Conservation (phyloP, 2,797 vertebrate species). For the Lemur catta region DNA sequence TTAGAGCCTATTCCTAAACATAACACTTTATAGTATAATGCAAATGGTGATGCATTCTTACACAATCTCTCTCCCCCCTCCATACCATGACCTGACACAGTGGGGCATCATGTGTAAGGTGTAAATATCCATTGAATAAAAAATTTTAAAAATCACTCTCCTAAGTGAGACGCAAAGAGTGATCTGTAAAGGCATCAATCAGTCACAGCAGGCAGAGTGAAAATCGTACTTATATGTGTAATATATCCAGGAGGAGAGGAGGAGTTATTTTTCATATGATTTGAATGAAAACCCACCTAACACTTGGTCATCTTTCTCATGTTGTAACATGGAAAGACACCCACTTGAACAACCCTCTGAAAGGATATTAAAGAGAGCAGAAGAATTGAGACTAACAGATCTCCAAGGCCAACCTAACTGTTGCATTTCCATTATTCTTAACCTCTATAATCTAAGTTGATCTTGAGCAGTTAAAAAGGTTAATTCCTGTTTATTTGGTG, state of each 20-base stretch:
- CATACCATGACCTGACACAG: not conserved
- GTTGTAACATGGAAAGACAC: not conserved
- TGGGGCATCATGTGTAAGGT: not conserved
- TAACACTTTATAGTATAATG: conserved; percentile 64
- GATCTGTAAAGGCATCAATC: not conserved
- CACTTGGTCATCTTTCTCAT: conserved; percentile 1
- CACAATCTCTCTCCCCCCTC: not conserved
- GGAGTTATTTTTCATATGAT: not conserved
- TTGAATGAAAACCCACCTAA: not conserved
- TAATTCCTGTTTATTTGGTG: not conserved
- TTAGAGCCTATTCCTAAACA: conserved; percentile 63
- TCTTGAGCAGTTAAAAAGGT: not conserved
- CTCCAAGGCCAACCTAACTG: not conserved
- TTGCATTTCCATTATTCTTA: not conserved
- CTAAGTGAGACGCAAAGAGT: not conserved
- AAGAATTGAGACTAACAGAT: not conserved
- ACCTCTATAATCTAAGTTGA: not conserved
- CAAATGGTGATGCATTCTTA: conserved; percentile 54
- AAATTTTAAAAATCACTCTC: not conserved
- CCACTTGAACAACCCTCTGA: not conserved
- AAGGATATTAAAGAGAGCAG: not conserved
- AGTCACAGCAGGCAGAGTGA: not conserved
- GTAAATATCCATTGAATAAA: not conserved
- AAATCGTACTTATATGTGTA: not conserved
- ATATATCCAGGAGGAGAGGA: not conserved